Evolutionary conservation across 2,113 vertebrate species (phyloP), one percentile per base, ranked within the genome.

Genomic region (Pimephales promelas): DNA sequence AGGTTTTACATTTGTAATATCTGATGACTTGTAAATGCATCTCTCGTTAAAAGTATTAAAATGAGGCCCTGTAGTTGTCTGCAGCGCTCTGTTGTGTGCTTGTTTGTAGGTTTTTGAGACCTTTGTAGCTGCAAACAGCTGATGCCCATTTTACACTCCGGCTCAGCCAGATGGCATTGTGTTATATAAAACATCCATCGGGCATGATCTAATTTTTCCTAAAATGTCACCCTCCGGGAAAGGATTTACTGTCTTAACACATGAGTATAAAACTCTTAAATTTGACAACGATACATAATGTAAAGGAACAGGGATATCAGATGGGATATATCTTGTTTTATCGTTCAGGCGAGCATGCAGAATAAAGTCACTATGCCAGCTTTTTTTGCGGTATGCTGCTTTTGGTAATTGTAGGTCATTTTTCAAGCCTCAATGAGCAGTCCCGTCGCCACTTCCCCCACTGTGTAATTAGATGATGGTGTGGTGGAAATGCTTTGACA

Each of bases 81-180:
- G 26, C 26, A n/a, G 47, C 22, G n/a, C 43, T 22, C 22, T 52
- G 61, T 64, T 4, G 62, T 54, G 62, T 26, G 47, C 24, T 2
- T 80, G 10, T 70, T 64, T 70, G 47, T 72, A 34, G 57, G 66
- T 57, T 34, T 72, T 52, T 56, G 49, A 80, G 45, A 62, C 73
- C 73, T 70, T 6, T 82, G 64, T 34, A 43, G n/a, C 14, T n/a
- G 47, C 31, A 52, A 71, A 84, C 85, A 88, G 81, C 83, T 85
- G 73, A 84, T 80, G 73, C 59, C 49, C 43, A 31, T 70, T 3
- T 78, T 40, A 18, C 70, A 66, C 64, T 45, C 52, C 13, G 2
- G 16, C 57, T 68, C 13, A 45, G 61, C 81, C 85, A 85, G 73
- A 87, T 87, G 85, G 83, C 66, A 82, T 47, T 28, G 10, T 40